Base-by-base conservation (phyloP, 2,797 vertebrate genomes). In the Sus cebifrons region DNA sequence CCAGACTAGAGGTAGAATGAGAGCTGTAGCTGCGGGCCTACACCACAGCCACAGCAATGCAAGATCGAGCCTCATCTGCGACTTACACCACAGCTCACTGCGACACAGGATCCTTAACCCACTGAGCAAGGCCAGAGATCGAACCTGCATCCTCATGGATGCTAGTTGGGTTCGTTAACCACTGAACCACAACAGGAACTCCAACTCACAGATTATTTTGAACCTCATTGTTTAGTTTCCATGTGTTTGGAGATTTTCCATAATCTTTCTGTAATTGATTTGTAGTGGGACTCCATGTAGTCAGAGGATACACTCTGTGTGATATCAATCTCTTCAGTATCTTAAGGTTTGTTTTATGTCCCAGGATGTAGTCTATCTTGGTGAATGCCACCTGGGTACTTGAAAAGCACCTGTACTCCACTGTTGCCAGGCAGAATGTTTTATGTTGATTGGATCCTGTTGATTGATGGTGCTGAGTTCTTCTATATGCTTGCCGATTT, bases 211-310 rank as follows among this genome's bases (percentile, higher is more conserved):
- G 40, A 52, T 82, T 89, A 92, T 40, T 85, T 82, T 82, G 58
- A 88, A 82, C 27, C 44, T 2, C 3, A 16, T 2, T 68, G 8
- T 29, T 89, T 54, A 52, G 15, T 82, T 97, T 82, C 65, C 32
- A 77, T 1, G 1, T 75, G 12, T 89, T 78, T 91, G 58, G 29
- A 64, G 44, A 79, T 60, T 29, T n/a, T 56, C 78, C 23, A 17
- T 54, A 73, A 78, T 44, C 32, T 64, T 91, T 82, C 74, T 68
- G 18, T 68, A 71, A 89, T 3, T 82, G 32, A 84, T 93, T 89
- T 87, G 23, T 54, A 70, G 9, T 49, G 91, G 70, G 62, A 85
- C 54, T 91, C 21, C 6, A 36, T 9, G 2, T n/a, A 29, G 36
- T 90, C 44, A 65, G 29, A 77, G 5, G n/a, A 62, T 40, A 75